Base-by-base conservation (phyloP, 2,888 invertebrate genomes). In the Scaptomyza polygonia region DNA sequence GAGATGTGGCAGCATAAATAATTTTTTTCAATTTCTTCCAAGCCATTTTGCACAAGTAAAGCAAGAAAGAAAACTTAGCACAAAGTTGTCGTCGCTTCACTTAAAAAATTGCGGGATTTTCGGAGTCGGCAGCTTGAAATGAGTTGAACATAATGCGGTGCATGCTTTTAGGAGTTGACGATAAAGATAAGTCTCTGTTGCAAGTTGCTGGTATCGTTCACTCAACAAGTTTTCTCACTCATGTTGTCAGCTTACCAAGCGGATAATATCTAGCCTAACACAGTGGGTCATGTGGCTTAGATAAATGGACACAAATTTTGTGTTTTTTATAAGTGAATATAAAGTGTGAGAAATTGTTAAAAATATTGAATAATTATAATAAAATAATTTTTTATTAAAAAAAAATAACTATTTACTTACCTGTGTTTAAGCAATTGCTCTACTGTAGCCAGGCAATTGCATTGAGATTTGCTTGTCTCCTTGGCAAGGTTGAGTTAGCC, bases 141-240 rank as follows among this genome's bases (percentile, higher is more conserved):
- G 82, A 83, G 83, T 78, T 72, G 86, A 67, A 69, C 73, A 67
- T 73, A 83, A 78, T 78, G 74, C 61, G 78, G 49, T 64, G 71
- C 71, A 53, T 53, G 74, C 77, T 56, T 61, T 68, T 62, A 70
- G 77, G 52, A 71, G 73, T 65, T 48, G 54, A 36, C 53, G 44
- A 25, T 9, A 39, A 14, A 64, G 66, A 77, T 70, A 79, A 75
- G 75, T 66, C 59, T 44, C 47, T 47, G 51, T 51, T 58, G 51
- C 59, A 59, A 59, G 47, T 54, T 58, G 36, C 47, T 21, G n/a
- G 56, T 55, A 21, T 34, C 51, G 21, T 48, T 49, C 48, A 69
- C 66, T 86, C 84, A 86, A 84, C 83, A 84, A 84, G 83, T 81
- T 81, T 84, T 81, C 64, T 67, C 84, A 79, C 86, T 86, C 72